Base-by-base conservation (phyloP, 2,797 vertebrate species). In the Periophthalmus magnuspinnatus region DNA sequence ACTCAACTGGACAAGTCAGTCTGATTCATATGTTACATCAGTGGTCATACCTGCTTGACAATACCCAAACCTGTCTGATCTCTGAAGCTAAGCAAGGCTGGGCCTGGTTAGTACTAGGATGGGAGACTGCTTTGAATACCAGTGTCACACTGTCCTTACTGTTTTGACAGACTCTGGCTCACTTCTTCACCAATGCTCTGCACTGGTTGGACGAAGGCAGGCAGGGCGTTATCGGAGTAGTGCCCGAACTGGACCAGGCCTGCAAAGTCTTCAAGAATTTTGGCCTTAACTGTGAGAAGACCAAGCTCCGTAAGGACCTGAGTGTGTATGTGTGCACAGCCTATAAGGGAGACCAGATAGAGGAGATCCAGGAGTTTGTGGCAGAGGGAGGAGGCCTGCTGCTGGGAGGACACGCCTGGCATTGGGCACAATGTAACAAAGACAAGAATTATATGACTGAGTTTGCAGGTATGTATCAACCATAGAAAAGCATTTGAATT, bases 311-410 rank as follows among this genome's bases (percentile, higher is more conserved):
- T 2, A 9, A 81, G 3, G 89, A 87, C 62, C 60, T 95, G 38
- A 84, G 87, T 0, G 92, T 96, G 5, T 95, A 90, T 58, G 94
- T 95, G 58, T 92, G 92, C 24, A 70, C 0, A 0, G 86, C 91
- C 0, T 94, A 94, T 63, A 80, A 72, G 21, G 77, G 80, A 62
- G n/a, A 68, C 3, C 76, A 92, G 1, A 64, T 72, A 2, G 55
- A 85, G 32, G 80, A 93, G 62, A 94, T 96, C 61, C 90, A 90
- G 47, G 68, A 94, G 32, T 96, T 95, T 86, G 95, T 96, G 57
- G 93, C 94, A 0, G 94, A 95, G 78, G 95, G 95, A 1, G 92
- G 95, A 47, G 94, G 94, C 3, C 85, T 96, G 68, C 82, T 96
- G 48, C 90, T 95, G 2, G 95, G 93, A 10, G 95, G 94, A 34